Base-by-base conservation (phyloP, 2,797 vertebrate species). In the Hafferia zeledoni region DNA sequence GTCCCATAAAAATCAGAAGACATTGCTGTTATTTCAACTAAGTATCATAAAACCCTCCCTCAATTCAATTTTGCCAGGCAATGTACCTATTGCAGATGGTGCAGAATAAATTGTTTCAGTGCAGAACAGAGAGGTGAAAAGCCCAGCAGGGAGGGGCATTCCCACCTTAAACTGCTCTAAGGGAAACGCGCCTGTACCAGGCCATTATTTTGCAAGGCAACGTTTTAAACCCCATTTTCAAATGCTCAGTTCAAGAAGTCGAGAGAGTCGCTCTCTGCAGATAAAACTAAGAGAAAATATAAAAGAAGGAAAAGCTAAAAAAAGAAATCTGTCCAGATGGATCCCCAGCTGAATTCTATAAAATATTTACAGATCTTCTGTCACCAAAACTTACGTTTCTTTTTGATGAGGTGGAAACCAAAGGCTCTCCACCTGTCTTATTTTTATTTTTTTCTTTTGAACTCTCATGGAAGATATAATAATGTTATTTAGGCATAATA, bases 291-390 rank as follows among this genome's bases (percentile, higher is more conserved):
- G 87, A 64, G 61, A 76, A 93, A 77, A 80, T 87, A 64, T 59
- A 83, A 93, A 88, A 85, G 86, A 88, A 71, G 0, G 23, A 68
- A 81, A 85, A 12, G 72, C 89, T 97, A 95, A 95, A 96, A 95
- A 95, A 93, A 92, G 95, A 94, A 96, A 55, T 33, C 35, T 46
- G 88, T 96, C 96, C 97, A 97, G 94, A 96, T 96, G 96, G 96
- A 96, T 93, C 91, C 94, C 80, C 3, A 6, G 86, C 68, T 94
- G 81, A 95, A 90, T 86, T 93, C 94, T 93, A 95, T 97, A 93
- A 97, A 97, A 97, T 96, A 96, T 96, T 97, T 97, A 96, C 94
- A 96, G 94, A 89, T 96, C 95, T 91, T 92, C 95, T 97, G 94
- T 85, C 96, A 90, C 67, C 79, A 94, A 96, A 96, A 90, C 87